A percentile compares a stretch with the other conserved stretches of the same genome.
Evolutionary conservation across 2,113 vertebrate genomes (phyloP).

Genomic region (Platysteira castanea): DNA sequence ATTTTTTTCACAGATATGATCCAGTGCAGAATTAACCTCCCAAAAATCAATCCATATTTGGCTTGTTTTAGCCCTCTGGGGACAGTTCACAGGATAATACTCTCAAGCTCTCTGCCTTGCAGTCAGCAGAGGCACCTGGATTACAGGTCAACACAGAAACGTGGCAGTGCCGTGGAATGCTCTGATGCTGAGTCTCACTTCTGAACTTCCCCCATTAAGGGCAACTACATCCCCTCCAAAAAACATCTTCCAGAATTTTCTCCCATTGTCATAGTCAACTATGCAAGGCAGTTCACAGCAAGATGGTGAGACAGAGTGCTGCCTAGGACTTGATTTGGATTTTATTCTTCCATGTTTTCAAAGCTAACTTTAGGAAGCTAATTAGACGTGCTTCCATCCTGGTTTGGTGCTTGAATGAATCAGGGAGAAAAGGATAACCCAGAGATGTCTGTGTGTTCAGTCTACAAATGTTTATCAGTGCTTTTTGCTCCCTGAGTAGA

Average conservation of each 20-base stretch:
- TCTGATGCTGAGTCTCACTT: not conserved
- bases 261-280: not conserved
- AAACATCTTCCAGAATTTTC: not conserved
- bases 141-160: not conserved
- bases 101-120: not conserved
- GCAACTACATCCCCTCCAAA: not conserved
- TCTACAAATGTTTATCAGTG: not conserved
- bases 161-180: rapidly evolving
- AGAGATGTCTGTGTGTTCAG: not conserved
- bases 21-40: not conserved
- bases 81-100: not conserved
- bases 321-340: not conserved
- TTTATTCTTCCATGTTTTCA: not conserved
- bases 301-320: not conserved
- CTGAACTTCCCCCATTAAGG: not conserved
- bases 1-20: not conserved
- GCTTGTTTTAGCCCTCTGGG: not conserved
- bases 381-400: not conserved
- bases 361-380: not conserved
- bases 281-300: not conserved
- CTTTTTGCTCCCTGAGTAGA: not conserved
- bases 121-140: not conserved
- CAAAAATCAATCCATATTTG: not conserved
- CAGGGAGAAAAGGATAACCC: rapidly evolving
- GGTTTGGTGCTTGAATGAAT: not conserved